Conservation (phyloP, 2,888 invertebrate genomes). For the Asteroscopus sphinx region DNA sequence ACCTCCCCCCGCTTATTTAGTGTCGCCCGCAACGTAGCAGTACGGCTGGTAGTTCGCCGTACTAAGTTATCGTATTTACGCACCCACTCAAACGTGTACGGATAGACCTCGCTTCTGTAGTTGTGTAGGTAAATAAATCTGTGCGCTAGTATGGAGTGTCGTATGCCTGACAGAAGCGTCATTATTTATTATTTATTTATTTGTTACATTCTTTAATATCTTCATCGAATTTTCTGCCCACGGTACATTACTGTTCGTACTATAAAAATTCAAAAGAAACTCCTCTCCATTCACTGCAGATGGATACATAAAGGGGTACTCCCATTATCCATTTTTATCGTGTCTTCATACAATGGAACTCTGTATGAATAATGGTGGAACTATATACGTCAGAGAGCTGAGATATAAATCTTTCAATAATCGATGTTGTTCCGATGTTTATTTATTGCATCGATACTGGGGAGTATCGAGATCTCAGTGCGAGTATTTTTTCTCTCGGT, state of each 20-base stretch:
- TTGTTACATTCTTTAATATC: too few relatives aligned
- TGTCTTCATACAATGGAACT: constrained; percentile 74
- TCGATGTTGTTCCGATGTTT: constrained; percentile 82
- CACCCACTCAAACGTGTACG: too few relatives aligned
- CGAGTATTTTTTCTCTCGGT: constrained; percentile 68
- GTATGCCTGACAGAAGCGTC: constrained; percentile 20
- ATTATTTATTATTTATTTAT: too few relatives aligned
- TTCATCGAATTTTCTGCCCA: constrained; percentile 14
- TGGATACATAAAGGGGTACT: constrained; percentile 59
- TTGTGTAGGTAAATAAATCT: too few relatives aligned
- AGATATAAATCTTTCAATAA: constrained; percentile 88
- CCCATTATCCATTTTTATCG: constrained; percentile 72
- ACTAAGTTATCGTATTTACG: too few relatives aligned
- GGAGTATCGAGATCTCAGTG: constrained; percentile 74
- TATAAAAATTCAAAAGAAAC: constrained; percentile 56
- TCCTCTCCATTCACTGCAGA: constrained; percentile 52
- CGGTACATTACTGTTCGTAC: constrained; percentile 30
- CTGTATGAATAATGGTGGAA: constrained; percentile 82
- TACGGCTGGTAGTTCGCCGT: too few relatives aligned
- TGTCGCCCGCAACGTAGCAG: too few relatives aligned
- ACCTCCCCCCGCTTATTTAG: too few relatives aligned
- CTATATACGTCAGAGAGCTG: constrained; percentile 75
- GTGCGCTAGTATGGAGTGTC: too few relatives aligned
- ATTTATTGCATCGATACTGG: constrained; percentile 79
- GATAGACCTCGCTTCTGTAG: too few relatives aligned